phyloP scores from a whole-genome alignment of 2,797 vertebrate genomes.

The Sebastes nivosus region DNA sequence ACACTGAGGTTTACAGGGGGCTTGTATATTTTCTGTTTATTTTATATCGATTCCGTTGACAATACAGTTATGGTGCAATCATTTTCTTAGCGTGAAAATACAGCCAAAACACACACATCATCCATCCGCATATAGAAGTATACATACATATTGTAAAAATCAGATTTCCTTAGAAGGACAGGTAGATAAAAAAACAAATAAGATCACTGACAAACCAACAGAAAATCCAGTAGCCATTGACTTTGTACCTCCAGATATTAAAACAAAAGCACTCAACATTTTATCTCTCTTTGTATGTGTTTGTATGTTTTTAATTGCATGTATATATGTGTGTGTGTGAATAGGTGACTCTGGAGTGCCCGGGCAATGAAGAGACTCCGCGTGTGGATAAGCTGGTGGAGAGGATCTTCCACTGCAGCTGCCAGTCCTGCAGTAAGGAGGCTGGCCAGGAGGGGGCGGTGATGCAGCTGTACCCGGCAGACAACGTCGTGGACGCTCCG shows the following conservation, averaged over 20 bases:
- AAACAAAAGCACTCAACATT: neutral
- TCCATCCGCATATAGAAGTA: neutral
- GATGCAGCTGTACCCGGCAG: slow-evolving; percentile 89
- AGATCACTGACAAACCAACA: neutral
- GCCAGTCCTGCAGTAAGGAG: slow-evolving; percentile 96
- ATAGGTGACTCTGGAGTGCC: slow-evolving; percentile 95
- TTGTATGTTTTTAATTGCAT: neutral
- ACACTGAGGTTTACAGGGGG: slow-evolving; percentile 17
- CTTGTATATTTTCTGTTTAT: slow-evolving; percentile 22
- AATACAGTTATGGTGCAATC: neutral
- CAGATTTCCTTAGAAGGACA: neutral
- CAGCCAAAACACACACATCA: neutral
- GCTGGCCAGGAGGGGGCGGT: slow-evolving; percentile 88
- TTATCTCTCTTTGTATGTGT: neutral
- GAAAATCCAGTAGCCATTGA: neutral
- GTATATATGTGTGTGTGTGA: slow-evolving; percentile 2
- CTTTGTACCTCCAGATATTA: neutral
- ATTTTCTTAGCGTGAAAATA: neutral
- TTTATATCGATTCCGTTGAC: neutral
- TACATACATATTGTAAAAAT: neutral
- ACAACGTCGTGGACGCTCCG: slow-evolving; percentile 70
- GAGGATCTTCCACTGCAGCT: slow-evolving; percentile 95
- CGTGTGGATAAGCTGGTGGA: slow-evolving; percentile 96
- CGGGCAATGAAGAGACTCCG: slow-evolving; percentile 88
- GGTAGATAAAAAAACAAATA: neutral